Evolutionary conservation across 2,113 vertebrate species (phyloP).

Genomic region (Capreolus pygargus): DNA sequence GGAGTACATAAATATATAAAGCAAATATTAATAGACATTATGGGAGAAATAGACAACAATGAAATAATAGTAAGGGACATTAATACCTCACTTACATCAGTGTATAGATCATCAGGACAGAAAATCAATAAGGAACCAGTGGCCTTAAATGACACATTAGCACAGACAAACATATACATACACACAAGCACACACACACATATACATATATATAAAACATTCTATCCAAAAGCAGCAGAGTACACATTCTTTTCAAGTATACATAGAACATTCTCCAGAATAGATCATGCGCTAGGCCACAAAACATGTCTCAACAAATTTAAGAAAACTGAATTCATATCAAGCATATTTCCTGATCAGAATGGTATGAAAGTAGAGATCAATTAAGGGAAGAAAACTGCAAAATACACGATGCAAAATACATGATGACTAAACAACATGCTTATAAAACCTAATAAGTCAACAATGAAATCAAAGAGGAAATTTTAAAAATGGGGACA

Average conservation of each 20-base stretch:
- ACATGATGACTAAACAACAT: not conserved
- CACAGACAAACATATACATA: not conserved
- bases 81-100: not conserved
- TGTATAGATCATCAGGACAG: not conserved
- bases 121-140: not conserved
- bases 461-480: not conserved
- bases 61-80: not conserved
- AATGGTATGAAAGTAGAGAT: not conserved
- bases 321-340: not conserved
- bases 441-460: not conserved
- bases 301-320: not conserved
- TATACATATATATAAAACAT: not conserved
- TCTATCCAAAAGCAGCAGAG: not conserved
- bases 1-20: not conserved
- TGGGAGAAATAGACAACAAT: not conserved
- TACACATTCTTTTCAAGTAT: not conserved
- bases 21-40: not conserved
- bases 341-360: not conserved
- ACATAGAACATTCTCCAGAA: not conserved
- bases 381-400: not conserved
- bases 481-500: not conserved
- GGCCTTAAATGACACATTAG: not conserved
- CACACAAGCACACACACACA: not conserved
- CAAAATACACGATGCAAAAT: not conserved
- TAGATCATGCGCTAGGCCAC: not conserved